Base-by-base conservation (phyloP, 2,113 vertebrate genomes). In the Nannospalax galili region DNA sequence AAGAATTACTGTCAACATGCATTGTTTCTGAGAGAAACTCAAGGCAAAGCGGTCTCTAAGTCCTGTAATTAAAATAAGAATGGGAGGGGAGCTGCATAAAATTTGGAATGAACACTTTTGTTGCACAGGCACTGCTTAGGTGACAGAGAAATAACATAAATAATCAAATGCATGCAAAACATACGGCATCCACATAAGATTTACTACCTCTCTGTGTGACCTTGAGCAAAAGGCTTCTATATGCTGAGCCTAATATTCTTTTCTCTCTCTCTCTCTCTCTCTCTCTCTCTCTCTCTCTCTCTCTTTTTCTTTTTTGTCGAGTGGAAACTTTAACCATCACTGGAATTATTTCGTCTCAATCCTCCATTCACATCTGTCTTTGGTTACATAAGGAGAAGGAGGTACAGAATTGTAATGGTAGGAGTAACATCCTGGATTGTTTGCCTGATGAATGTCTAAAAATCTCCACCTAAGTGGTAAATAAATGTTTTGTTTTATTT, bases 1-100 rank as follows among this genome's bases (percentile, higher is more conserved):
- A 91, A 96, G 94, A 95, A 87, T 94, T 52, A 60, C 75, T 95
- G 80, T 96, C 96, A 88, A 58, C 79, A 62, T 16, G 65, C 95
- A 90, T 94, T 96, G 96, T 93, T 94, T 88, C 77, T 37, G 35
- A 90, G 77, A 88, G 88, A 88, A 77, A 78, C 81, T 81, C 52
- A 52, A 96, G 42, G 81, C 86, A 75, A 95, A 28, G 40, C 62
- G 15, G 77, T 74, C 72, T 94, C 93, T 80, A 73, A 73, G 78
- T 92, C 72, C 87, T 88, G 45, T 93, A 94, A 97, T 97, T 94
- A 97, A 97, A 97, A 79, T 73, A 70, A 69, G 79, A 17, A 16
- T 24, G 37, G 35, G 17, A n/a, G 58, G 19, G 16, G 52, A 73
- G 17, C 45, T 37, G 16, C n/a, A 37, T 72, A 58, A 70, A 91